Evolutionary conservation across 1,140 invertebrate genomes (phyloP), one percentile per base, ranked within the genome.

Genomic region (Centruroides vittatus): DNA sequence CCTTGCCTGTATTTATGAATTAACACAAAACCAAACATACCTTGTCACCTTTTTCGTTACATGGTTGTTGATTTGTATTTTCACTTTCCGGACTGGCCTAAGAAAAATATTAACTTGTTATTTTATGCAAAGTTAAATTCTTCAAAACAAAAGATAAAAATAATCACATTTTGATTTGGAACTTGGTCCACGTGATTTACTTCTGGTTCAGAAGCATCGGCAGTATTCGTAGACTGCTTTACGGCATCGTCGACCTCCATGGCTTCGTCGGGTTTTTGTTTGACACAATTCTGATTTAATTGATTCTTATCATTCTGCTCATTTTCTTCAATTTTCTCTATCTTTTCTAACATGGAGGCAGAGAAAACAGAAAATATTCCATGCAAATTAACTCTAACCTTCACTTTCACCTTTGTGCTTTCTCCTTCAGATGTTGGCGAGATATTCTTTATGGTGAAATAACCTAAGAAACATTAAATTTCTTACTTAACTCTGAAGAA

Each of bases 361-460:
- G 84, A 88, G 4, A 83, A 82, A 4, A 98, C 81, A 5, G 81
- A 83, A 67, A 98, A 85, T 55, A 98, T 85, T 12, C 96, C 96
- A 74, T 98, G 87, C 12, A 88, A 77, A 75, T 96, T 96, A 23
- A 98, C 79, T 63, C 93, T 80, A 6, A 93, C 89, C 78, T 98
- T 98, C 0, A 98, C 84, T 74, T 97, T 97, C 0, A 99, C 85
- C 75, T 96, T 96, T 55, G 90, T 85, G 36, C 83, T 83, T 68
- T 92, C 89, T 41, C 91, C 93, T 66, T 91, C 87, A n/a, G 84
- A 68, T 49, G 83, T 83, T 55, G 89, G 87, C 67, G 85, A 84
- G 1, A 98, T 84, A 70, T 93, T 88, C 61, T 85, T 84, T 35
- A 98, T 83, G 13, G 81, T 79, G 80, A 88, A 97, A 58, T 80